Evolutionary conservation across 2,113 vertebrate genomes (phyloP), one percentile per base, ranked within the genome.

Genomic region (Halichoeres trimaculatus): DNA sequence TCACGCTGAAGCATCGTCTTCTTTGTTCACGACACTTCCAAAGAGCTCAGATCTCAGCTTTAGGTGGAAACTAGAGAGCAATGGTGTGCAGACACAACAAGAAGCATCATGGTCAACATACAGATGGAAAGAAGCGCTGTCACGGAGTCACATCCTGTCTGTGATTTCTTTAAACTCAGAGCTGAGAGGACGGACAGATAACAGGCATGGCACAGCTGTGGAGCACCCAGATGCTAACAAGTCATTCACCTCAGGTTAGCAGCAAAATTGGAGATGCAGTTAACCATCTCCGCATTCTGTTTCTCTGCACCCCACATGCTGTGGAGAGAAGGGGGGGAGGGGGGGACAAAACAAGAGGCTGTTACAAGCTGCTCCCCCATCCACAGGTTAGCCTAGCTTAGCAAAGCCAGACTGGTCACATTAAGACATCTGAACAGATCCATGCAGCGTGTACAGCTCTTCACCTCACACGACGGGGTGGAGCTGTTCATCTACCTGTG

Each of bases 271-370:
- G 93, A 94, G 91, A 93, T 91, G 92, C 92, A 93, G 92, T 91
- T 93, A 91, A 87, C 87, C 92, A 93, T 93, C 85, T 93, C 93
- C 57, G 85, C 92, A 81, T 85, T 93, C 86, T 94, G 93, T 85
- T 93, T 94, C 72, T 94, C 92, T 87, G 91, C 89, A 84, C 93
- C 91, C 93, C 93, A 94, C 92, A 93, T 93, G 90, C 93, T 93
- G 93, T 89, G 86, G 90, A 92, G 79, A 92, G 67, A 93, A 86
- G 19, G 22, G 57, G 51, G 17, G 50, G 62, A 79, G 83, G 57
- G 86, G 86, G 76, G 72, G 71, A 83, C 47, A 84, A 73, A 77
- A 89, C 74, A 87, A 74, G 70, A 83, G 83, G 74, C 54, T 20
- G 74, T 89, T 88, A 89, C 57, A 84, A 76, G 79, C 85, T 24